Evolutionary conservation across 1,140 invertebrate species (phyloP), one percentile per base, ranked within the genome.

Genomic region (Ruditapes philippinarum): DNA sequence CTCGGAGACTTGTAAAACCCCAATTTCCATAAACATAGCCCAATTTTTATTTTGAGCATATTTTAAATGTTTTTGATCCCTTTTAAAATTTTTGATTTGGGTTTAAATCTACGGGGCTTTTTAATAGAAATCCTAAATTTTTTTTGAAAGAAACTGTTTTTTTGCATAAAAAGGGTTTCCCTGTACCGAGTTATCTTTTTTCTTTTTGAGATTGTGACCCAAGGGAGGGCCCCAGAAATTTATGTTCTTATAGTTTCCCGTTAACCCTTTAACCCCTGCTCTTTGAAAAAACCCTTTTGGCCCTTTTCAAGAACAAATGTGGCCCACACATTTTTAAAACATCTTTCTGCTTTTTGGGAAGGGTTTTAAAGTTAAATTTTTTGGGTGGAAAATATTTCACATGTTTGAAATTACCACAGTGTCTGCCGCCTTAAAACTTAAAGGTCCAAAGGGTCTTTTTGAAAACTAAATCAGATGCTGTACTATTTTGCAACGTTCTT

Each of bases 11-110:
- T 68, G 14, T 76, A 76, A 40, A 85, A 57, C 19, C 70, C 70
- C 33, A 57, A 1, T 14, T 49, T 70, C 42, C 40, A 79, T 33
- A 49, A 51, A 36, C 60, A 79, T n/a, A n/a, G n/a, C 79, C 57
- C 28, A 87, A 42, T 81, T 81, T 80, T 42, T 78, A 68, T 79
- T n/a, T n/a, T 74, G 22, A 31, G 84, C 74, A 54, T 87, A 70
- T 65, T 87, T 65, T 40, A 84, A 57, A n/a, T n/a, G 45, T 28
- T 76, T 49, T 85, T 85, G 31, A 60, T 73, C 51, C n/a, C n/a
- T n/a, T 22, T 17, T 57, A 12, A 12, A 0, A 22, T 78, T 86
- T 31, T 45, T 40, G n/a, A 31, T 5, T 51, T 12, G 84, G 73
- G n/a, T n/a, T n/a, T 7, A 78, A 65, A 65, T 81, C 78, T 38